Evolutionary conservation across 53 echinoderm and acorn worm genomes (phyloP).

Genomic region (Zoroaster sp.): DNA sequence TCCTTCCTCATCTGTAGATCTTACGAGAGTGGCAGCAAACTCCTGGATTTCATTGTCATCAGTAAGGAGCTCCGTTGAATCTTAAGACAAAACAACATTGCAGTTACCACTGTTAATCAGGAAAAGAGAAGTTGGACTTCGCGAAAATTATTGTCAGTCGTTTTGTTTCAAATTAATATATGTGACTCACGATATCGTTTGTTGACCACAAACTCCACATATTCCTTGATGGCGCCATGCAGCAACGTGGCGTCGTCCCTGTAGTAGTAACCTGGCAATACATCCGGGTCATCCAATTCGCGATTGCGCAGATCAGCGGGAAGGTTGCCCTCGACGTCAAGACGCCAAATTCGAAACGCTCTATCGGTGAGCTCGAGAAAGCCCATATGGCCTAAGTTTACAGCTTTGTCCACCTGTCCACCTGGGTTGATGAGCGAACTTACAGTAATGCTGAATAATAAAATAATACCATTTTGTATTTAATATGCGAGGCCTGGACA

Average conservation of each 20-base stretch:
- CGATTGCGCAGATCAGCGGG: conserved; percentile 44
- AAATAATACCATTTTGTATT: too few species aligned
- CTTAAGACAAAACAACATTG: background rate
- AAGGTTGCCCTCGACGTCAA: conserved; percentile 47
- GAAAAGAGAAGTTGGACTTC: too few species aligned
- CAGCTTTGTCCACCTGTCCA: conserved; percentile 15
- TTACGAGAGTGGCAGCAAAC: conserved; percentile 27
- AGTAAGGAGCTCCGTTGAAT: background rate
- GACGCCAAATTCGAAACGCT: conserved; percentile 39
- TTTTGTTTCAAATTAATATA: too few species aligned
- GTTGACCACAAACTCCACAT: conserved; percentile 70
- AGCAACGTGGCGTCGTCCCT: conserved; percentile 57
- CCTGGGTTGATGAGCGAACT: conserved; percentile 1
- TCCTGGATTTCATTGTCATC: conserved; percentile 52
- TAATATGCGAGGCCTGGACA: too few species aligned
- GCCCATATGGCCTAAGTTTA: conserved; percentile 4
- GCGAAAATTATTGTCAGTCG: too few species aligned
- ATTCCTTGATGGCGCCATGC: conserved; percentile 70
- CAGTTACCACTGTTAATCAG: too few species aligned
- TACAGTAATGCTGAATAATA: background rate
- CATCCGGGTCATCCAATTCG: conserved; percentile 53
- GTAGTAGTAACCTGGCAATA: conserved; percentile 51
- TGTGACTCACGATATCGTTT: conserved; percentile 66
- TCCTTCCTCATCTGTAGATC: conserved; percentile 14
- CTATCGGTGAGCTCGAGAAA: conserved; percentile 8